Percentiles rank a stretch among this genome's conserved stretches.
Evolutionary conservation across 2,113 vertebrate genomes (phyloP).

Genomic region (Herpetotheres cachinnans): DNA sequence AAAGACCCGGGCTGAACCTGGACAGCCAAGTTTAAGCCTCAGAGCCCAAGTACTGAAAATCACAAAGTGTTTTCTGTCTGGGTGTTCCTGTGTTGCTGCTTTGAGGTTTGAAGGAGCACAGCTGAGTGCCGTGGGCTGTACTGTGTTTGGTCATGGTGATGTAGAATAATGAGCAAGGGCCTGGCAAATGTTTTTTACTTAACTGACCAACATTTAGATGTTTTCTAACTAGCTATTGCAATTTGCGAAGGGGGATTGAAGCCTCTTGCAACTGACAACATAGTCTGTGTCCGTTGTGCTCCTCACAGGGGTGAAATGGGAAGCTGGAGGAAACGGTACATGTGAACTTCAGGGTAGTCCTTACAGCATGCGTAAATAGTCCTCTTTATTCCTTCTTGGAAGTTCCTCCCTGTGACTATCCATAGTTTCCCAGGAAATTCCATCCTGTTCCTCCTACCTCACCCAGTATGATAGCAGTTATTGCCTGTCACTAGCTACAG

Average conservation of each 20-base stretch:
- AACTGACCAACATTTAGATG: background rate
- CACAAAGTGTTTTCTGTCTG: background rate
- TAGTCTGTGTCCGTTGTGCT: background rate
- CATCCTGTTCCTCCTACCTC: background rate
- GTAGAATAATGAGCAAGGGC: background rate
- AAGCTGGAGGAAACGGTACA: background rate
- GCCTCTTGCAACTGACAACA: background rate
- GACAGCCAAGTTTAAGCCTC: background rate
- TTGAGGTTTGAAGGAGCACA: background rate
- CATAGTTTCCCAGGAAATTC: background rate
- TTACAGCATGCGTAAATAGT: background rate
- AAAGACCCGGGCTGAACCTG: background rate
- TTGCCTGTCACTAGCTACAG: background rate
- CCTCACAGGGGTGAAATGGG: background rate
- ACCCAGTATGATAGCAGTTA: background rate
- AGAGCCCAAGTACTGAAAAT: background rate
- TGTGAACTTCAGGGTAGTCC: fast-evolving
- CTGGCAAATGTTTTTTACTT: background rate
- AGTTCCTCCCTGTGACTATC: background rate
- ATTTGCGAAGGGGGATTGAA: background rate
- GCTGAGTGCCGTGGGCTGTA: background rate
- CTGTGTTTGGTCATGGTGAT: background rate
- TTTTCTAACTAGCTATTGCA: background rate
- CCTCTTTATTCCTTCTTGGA: background rate
- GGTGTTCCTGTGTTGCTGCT: background rate